Conservation (phyloP, 2,797 vertebrate species). For the Cuculus canorus region DNA sequence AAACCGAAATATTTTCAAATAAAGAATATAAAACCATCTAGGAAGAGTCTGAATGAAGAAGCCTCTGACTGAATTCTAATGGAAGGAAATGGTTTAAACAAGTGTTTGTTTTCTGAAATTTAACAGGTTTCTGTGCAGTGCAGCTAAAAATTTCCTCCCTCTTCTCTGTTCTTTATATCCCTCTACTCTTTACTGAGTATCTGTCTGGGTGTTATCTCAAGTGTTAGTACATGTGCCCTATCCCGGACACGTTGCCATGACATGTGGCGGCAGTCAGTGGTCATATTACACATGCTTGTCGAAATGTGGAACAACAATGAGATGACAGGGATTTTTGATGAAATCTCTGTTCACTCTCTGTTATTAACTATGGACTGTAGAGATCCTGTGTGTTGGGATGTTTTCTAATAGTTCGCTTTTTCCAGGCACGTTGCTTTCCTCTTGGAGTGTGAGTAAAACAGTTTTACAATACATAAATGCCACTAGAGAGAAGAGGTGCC, state of each 20-base stretch:
- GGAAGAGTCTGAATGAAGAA: background rate
- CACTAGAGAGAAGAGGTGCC: no score
- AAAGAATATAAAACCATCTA: constrained; percentile 14
- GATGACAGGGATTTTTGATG: background rate
- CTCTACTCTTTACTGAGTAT: background rate
- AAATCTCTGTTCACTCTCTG: background rate
- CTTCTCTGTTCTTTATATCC: background rate
- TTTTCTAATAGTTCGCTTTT: background rate
- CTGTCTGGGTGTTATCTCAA: background rate
- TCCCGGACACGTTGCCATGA: rapidly evolving
- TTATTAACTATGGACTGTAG: background rate
- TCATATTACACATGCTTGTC: background rate
- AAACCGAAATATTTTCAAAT: background rate
- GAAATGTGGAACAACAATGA: background rate
- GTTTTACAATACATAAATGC: background rate
- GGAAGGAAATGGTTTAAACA: constrained; percentile 1
- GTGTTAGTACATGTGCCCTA: background rate
- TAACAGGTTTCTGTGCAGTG: background rate
- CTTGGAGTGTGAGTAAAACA: background rate
- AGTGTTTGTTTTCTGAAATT: constrained; percentile 8
- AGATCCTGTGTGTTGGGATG: background rate
- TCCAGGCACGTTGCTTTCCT: background rate
- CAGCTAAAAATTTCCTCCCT: background rate
- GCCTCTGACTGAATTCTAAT: background rate
- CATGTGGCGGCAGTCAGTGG: background rate